Base-by-base conservation (phyloP, 1,140 invertebrate species). In the Plectrocnemia conspersa region DNA sequence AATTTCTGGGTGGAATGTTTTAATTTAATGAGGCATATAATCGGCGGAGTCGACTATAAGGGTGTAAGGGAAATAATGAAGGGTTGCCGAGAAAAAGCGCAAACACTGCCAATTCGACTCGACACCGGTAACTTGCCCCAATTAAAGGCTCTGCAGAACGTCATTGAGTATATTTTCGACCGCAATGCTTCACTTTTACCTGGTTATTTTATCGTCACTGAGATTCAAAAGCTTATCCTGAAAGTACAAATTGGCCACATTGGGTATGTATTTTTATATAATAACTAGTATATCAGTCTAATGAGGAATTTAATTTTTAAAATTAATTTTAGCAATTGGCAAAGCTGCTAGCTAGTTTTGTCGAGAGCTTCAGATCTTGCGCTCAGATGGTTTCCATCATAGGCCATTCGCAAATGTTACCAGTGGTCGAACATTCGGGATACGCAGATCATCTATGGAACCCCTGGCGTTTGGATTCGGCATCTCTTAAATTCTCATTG, bases 331-430 rank as follows among this genome's bases (percentile, higher is more conserved):
- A 91, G 89, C 88, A 88, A 78, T 70, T 97, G 13, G 86, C 91
- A 23, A 82, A 83, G 65, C 70, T 97, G 3, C 78, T 97, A 52
- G 87, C 89, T 15, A 83, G 82, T 68, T 96, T 96, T 76, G 85
- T 97, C 9, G 89, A 94, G 65, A 91, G 90, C 74, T 97, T 97
- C 69, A 80, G 89, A 54, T 82, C 85, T 15, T 88, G 88, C 45
- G 92, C 93, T 0, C 93, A 97, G 77, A 97, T 97, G 88, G 89
- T 97, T 0, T 89, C 93, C 1, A 91, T 97, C 33, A 85, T 93
- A 63, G 91, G 91, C 0, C 85, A 93, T 62, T 83, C 88, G 3
- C 84, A 88, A 63, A 89, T 97, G 83, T 70, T 95, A 15, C 94
- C 95, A 4, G 88, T 98, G 16, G 92, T 97, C 2, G 93, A 97